phyloP scores from a whole-genome alignment of 1,140 invertebrate genomes.

The Condylostylus longicornis region DNA sequence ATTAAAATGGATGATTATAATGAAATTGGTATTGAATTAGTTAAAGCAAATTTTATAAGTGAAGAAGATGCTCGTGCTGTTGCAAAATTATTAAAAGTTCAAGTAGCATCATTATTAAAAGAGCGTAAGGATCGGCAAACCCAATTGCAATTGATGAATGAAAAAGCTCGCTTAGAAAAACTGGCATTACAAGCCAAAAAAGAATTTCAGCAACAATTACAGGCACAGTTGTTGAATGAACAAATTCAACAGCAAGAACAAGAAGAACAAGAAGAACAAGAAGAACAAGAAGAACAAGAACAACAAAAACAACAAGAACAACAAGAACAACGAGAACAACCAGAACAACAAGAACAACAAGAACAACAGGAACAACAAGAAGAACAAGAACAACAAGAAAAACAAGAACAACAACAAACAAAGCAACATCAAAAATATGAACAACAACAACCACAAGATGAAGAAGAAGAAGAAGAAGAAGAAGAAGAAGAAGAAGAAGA shows the following conservation, averaged over 20 bases:
- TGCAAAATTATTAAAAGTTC: constrained; percentile 62
- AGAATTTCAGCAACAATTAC: constrained; percentile 37
- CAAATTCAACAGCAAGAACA: too few species aligned
- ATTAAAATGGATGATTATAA: constrained; percentile 84
- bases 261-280: too few species aligned
- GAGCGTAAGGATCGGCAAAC: constrained; percentile 41
- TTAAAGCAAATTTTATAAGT: constrained; percentile 72
- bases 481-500: constrained; percentile 27
- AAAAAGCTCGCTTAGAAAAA: constrained; percentile 33
- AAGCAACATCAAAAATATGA: too few species aligned
- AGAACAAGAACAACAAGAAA: too few species aligned
- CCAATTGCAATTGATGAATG: constrained; percentile 33
- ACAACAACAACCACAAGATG: too few species aligned
- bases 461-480: constrained; percentile 7
- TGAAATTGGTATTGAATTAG: constrained; percentile 92
- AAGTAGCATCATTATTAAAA: constrained; percentile 31
- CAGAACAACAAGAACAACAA: too few species aligned
- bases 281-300: too few species aligned
- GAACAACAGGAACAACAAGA: too few species aligned
- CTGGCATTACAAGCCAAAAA: constrained; percentile 39
- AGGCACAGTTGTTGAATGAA: too few species aligned
- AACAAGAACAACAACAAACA: too few species aligned
- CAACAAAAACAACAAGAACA: too few species aligned
- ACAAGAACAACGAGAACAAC: too few species aligned
- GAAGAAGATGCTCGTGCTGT: constrained; percentile 84